These are phyloP conservation scores for Polietes domitor DNA, from an alignment of 2,888 invertebrate genomes.

Conservation along the genomic window DNA sequence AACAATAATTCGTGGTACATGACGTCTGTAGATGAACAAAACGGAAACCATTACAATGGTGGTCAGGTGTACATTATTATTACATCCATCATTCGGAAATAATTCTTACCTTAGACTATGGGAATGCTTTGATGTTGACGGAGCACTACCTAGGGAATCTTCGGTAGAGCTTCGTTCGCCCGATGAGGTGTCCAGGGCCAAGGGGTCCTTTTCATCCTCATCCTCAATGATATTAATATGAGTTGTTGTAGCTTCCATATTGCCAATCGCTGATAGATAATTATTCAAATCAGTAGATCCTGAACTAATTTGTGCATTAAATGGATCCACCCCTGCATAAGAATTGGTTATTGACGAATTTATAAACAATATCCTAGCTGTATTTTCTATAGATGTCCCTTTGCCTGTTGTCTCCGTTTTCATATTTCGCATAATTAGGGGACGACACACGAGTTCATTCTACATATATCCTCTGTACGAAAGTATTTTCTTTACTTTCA, in stretches of 20 bases:
- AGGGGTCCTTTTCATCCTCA: constrained; percentile 79
- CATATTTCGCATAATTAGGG: constrained; percentile 56
- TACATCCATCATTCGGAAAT: background rate
- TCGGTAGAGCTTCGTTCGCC: constrained; percentile 63
- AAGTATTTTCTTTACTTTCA: background rate
- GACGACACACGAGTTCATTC: constrained; percentile 14
- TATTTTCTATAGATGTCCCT: constrained; percentile 52
- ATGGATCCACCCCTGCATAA: constrained; percentile 52
- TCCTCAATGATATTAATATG: constrained; percentile 77
- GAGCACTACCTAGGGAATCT: constrained; percentile 83
- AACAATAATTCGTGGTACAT: constrained; percentile 90
- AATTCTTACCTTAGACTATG: constrained; percentile 82
- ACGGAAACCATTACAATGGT: background rate
- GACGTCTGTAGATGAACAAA: constrained; percentile 78
- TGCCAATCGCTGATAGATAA: constrained; percentile 58
- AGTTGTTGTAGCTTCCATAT: constrained; percentile 74
- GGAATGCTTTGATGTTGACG: constrained; percentile 87
- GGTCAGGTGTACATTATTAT: background rate
- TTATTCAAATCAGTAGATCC: constrained; percentile 57
- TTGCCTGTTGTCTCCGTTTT: constrained; percentile 59
- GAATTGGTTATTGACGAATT: constrained; percentile 49
- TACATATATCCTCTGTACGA: background rate
- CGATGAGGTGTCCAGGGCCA: constrained; percentile 76
- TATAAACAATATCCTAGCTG: constrained; percentile 51
- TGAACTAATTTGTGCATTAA: constrained; percentile 30